Conservation (phyloP, 2,113 vertebrate species). For the Dicerorhinus sumatrensis region DNA sequence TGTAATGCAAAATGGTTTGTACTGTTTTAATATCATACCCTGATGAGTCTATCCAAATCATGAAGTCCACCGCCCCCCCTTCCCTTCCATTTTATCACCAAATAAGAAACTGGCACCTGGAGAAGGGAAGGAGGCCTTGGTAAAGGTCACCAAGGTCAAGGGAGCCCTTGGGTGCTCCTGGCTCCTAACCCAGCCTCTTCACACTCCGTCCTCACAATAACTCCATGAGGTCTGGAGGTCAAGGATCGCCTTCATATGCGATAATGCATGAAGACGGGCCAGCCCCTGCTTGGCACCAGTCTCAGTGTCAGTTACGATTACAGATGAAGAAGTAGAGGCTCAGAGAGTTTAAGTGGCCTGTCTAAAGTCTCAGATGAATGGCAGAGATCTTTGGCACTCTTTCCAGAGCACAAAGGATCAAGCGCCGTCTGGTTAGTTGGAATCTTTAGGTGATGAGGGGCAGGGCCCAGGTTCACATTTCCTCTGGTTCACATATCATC, state of each 20-base stretch:
- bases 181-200: neutral
- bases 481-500: neutral
- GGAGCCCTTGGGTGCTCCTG: neutral
- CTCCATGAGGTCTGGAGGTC: neutral
- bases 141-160: neutral
- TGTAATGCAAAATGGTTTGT: neutral
- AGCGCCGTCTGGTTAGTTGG: neutral
- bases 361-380: neutral
- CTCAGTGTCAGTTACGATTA: neutral
- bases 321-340: neutral
- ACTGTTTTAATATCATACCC: neutral
- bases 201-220: neutral
- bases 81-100: neutral
- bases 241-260: neutral
- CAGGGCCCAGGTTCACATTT: neutral
- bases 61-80: accelerated
- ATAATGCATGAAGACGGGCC: neutral
- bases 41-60: neutral
- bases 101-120: neutral
- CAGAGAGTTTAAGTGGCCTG: neutral
- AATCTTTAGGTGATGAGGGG: neutral
- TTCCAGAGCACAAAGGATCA: neutral
- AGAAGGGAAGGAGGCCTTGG: neutral
- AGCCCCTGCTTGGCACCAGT: neutral
- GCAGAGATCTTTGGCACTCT: neutral